phyloP scores from a whole-genome alignment of 2,888 invertebrate species.

The Alloscopus bannaensis region DNA sequence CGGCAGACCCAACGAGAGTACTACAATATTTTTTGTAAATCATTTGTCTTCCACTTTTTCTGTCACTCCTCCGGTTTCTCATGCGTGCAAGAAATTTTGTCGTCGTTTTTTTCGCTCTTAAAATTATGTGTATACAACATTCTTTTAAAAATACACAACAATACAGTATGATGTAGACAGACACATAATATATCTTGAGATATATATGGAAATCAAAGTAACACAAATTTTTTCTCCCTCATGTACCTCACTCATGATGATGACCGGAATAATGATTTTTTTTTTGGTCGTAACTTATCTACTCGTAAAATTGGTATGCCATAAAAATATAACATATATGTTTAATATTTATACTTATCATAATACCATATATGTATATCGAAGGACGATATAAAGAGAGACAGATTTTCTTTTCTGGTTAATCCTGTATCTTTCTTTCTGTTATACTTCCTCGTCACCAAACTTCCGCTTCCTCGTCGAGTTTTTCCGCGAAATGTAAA shows the following conservation, averaged over 20 bases:
- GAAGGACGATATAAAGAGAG: slow-evolving; percentile 60
- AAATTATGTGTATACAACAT: background rate
- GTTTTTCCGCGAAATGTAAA: too few species aligned
- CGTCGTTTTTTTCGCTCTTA: background rate
- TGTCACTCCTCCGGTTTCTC: background rate
- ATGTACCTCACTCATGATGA: background rate
- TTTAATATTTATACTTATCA: too few species aligned
- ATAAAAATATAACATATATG: slow-evolving; percentile 57
- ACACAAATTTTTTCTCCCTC: background rate
- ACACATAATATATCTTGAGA: too few species aligned
- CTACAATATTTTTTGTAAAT: background rate
- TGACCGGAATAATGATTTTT: background rate
- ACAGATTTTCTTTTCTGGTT: too few species aligned
- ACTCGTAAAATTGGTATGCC: slow-evolving; percentile 22
- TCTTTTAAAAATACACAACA: too few species aligned
- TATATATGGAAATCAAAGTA: too few species aligned
- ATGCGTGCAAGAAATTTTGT: background rate
- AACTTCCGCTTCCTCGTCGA: too few species aligned
- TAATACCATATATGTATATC: slow-evolving; percentile 48
- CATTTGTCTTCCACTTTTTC: background rate
- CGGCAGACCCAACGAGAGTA: background rate
- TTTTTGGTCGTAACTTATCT: background rate
- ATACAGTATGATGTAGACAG: too few species aligned
- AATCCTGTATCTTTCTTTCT: too few species aligned
- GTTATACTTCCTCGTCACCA: too few species aligned